Base-by-base conservation (phyloP, 2,113 vertebrate species). In the Hucho hucho region DNA sequence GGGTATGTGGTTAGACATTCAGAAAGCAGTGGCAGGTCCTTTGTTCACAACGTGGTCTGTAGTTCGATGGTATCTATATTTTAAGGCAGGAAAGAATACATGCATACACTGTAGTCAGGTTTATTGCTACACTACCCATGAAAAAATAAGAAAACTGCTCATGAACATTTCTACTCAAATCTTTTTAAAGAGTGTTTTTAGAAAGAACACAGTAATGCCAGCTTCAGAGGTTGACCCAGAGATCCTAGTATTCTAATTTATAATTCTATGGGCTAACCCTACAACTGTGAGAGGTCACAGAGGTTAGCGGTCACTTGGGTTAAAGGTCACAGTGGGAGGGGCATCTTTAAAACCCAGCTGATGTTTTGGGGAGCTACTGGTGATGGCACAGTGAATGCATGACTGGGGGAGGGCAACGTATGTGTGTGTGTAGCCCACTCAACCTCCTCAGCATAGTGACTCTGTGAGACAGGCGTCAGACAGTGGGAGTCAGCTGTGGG, bases 401-500 rank as follows among this genome's bases (percentile, higher is more conserved):
- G 9, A 43, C 37, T 43, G 25, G 25, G 13, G 64, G 65, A 26
- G 29, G 20, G 26, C 11, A 67, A 37, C 0, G 4, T 67, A 47
- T 5, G 47, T 20, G 25, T 3, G 22, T 11, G 26, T 11, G 49
- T 32, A 13, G 74, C 49, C 14, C 16, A 53, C 4, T 16, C 47
- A 49, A 13, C 11, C 47, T 49, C 47, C 47, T 16, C 47, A 53
- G 66, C 78, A 80, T 78, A 73, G 59, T 75, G 79, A 76, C 0
- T 32, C 16, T 53, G 49, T 46, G 66, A 75, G 56, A 77, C 75
- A 32, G 71, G 79, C 43, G 29, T 43, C 67, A 67, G 56, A 64
- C 75, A 64, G 70, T 78, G 24, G 74, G 80, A 76, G 77, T 85
- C 82, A 78, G 64, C 79, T 82, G 83, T 80, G 63, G 70, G 18